Evolutionary conservation across 2,888 invertebrate species (phyloP).

Genomic region (Bombyx huttoni): DNA sequence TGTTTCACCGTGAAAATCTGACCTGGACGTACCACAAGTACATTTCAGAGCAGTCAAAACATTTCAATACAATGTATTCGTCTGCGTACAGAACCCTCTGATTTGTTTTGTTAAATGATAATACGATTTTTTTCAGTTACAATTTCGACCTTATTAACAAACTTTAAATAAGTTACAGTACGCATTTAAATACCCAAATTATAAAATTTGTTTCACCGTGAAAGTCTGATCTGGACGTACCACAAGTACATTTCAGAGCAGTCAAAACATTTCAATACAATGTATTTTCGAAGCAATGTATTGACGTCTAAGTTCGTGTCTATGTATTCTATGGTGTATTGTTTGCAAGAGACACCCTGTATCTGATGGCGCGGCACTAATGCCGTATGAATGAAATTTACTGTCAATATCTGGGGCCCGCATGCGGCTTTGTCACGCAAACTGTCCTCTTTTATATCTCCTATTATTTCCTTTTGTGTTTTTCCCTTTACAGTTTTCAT

Average conservation of each 20-base stretch:
- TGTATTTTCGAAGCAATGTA: not conserved
- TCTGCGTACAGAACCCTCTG: too few species aligned
- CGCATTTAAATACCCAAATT: too few species aligned
- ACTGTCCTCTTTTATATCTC: conserved; percentile 63
- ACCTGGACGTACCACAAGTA: not conserved
- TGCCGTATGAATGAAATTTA: conserved; percentile 72
- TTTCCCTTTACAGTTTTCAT: conserved; percentile 49
- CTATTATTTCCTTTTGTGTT: conserved; percentile 52
- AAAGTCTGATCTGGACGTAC: not conserved
- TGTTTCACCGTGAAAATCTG: too few species aligned
- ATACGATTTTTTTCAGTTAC: too few species aligned
- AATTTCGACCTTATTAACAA: too few species aligned
- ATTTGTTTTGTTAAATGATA: too few species aligned
- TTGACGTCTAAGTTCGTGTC: conserved; percentile 1
- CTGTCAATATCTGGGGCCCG: conserved; percentile 72
- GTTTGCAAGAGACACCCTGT: conserved; percentile 50
- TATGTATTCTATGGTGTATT: conserved; percentile 13
- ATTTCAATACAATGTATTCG: not conserved
- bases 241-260: not conserved
- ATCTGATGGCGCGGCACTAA: conserved; percentile 71
- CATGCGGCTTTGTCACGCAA: conserved; percentile 70
- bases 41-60: not conserved
- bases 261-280: not conserved
- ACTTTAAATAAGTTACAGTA: too few species aligned
- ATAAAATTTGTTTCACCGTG: too few species aligned